Evolutionary conservation across 2,797 vertebrate species (phyloP).

Genomic region (Lindbergichthys nudifrons): DNA sequence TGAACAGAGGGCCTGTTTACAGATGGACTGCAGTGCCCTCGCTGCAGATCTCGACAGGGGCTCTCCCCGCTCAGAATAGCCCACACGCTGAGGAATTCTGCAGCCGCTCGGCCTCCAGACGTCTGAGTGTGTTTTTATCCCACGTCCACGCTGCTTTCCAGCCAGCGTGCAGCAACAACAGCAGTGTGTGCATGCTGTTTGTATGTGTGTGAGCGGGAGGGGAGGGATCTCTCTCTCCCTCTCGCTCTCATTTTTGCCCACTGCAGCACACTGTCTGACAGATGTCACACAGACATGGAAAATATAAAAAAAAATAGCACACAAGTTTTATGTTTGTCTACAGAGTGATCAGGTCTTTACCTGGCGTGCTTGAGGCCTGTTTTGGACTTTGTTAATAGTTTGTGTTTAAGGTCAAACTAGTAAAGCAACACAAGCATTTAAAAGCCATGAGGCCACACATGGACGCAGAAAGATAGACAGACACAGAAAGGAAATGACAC

Average conservation of each 20-base stretch:
- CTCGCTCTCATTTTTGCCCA: constrained; percentile 37
- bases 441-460: constrained; percentile 15
- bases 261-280: constrained; percentile 36
- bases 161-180: constrained; percentile 49
- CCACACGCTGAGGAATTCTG: constrained; percentile 77
- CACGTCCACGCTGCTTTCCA: constrained; percentile 44
- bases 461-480: constrained; percentile 20
- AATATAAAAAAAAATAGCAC: constrained; percentile 11
- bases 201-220: constrained; percentile 40
- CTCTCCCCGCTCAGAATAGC: constrained; percentile 70
- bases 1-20: constrained; percentile 77
- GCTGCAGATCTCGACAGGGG: constrained; percentile 60
- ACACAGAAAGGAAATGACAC: neutral
- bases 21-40: constrained; percentile 63
- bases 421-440: constrained; percentile 3
- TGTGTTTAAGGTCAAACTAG: neutral
- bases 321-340: constrained; percentile 25
- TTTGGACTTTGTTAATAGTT: constrained; percentile 13
- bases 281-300: constrained; percentile 46
- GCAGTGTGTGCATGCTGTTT: constrained; percentile 49
- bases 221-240: constrained; percentile 22
- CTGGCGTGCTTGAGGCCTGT: constrained; percentile 1
- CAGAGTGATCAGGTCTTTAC: constrained; percentile 10
- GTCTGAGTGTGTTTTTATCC: constrained; percentile 69
- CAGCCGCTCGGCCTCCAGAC: constrained; percentile 71